These are phyloP conservation scores for Pinctada fucata DNA, from an alignment of 2,888 invertebrate species.

Conservation along the genomic window DNA sequence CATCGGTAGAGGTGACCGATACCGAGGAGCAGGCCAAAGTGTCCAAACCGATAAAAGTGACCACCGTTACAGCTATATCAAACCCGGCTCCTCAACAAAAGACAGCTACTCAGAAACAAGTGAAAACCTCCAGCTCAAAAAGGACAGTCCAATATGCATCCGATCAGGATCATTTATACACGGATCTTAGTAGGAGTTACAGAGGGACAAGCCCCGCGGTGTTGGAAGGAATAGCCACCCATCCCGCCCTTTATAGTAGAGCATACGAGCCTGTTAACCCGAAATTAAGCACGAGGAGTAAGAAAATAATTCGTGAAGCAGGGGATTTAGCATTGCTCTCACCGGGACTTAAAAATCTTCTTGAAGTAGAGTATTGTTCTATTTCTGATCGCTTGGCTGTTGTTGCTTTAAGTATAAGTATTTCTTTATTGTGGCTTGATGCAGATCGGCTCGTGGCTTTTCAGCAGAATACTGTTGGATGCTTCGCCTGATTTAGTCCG, in stretches of 20 bases:
- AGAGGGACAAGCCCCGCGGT: slow-evolving; percentile 68
- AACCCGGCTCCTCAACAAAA: slow-evolving; percentile 16
- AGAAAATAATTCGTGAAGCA: slow-evolving; percentile 69
- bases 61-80: slow-evolving; percentile 9
- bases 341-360: slow-evolving; percentile 69
- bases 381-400: slow-evolving; percentile 15
- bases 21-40: slow-evolving; percentile 24
- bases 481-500: not conserved
- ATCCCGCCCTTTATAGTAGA: slow-evolving; percentile 58
- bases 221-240: slow-evolving; percentile 67
- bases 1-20: slow-evolving; percentile 42
- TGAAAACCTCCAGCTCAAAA: slow-evolving; percentile 12
- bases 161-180: slow-evolving; percentile 44
- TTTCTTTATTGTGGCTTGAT: slow-evolving; percentile 24
- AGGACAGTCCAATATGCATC: slow-evolving; percentile 23
- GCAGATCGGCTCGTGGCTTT: not conserved
- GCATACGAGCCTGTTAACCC: slow-evolving; percentile 47
- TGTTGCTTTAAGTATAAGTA: slow-evolving; percentile 13
- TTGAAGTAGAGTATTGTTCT: slow-evolving; percentile 71
- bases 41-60: slow-evolving; percentile 18
- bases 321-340: slow-evolving; percentile 65
- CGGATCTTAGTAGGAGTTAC: slow-evolving; percentile 59
- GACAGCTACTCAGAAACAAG: slow-evolving; percentile 15
- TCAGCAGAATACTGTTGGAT: not conserved
- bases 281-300: slow-evolving; percentile 66